Percentiles rank a stretch among this genome's conserved stretches.
Evolutionary conservation across 2,113 vertebrate species (phyloP).

Genomic region (Cephalopholis sonnerati): DNA sequence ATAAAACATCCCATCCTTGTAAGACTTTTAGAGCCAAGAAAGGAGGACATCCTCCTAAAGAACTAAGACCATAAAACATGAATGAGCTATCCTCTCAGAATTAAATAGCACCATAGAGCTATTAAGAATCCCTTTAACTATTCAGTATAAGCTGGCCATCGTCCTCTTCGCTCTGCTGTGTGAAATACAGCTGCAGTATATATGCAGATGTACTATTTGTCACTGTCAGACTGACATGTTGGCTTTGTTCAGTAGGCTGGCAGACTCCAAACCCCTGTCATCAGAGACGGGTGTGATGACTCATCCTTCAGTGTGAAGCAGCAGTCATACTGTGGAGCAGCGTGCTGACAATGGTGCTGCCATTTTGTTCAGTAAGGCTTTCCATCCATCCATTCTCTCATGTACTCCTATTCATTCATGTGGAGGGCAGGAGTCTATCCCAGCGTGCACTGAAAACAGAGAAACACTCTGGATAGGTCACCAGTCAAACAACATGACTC

Average conservation of each 20-base stretch:
- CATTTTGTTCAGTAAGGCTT: slow-evolving; percentile 1
- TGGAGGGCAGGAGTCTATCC: not conserved
- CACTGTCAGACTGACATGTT: slow-evolving; percentile 50
- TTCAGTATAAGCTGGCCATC: slow-evolving; percentile 24
- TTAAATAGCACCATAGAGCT: slow-evolving; percentile 44
- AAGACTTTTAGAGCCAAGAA: slow-evolving; percentile 50
- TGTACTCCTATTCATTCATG: not conserved
- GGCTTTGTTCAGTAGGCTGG: slow-evolving; percentile 44
- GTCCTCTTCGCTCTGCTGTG: slow-evolving; percentile 12
- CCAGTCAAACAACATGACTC: not conserved
- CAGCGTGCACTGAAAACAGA: not conserved
- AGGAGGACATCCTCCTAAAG: slow-evolving; percentile 51
- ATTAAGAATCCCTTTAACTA: slow-evolving; percentile 50
- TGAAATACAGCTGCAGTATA: slow-evolving; percentile 35
- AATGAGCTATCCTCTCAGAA: slow-evolving; percentile 54
- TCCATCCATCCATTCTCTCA: not conserved
- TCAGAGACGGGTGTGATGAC: slow-evolving; percentile 35
- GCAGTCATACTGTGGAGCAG: slow-evolving; percentile 15
- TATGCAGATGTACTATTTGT: slow-evolving; percentile 35
- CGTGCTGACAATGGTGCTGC: slow-evolving; percentile 6
- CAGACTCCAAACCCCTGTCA: slow-evolving; percentile 34
- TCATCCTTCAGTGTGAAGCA: slow-evolving; percentile 30
- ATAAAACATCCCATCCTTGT: slow-evolving; percentile 58
- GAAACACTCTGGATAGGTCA: not conserved
- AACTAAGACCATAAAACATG: slow-evolving; percentile 61